These are phyloP conservation scores for Cyanoramphus novaezelandiae DNA, from an alignment of 2,113 vertebrate genomes.

Conservation along the genomic window DNA sequence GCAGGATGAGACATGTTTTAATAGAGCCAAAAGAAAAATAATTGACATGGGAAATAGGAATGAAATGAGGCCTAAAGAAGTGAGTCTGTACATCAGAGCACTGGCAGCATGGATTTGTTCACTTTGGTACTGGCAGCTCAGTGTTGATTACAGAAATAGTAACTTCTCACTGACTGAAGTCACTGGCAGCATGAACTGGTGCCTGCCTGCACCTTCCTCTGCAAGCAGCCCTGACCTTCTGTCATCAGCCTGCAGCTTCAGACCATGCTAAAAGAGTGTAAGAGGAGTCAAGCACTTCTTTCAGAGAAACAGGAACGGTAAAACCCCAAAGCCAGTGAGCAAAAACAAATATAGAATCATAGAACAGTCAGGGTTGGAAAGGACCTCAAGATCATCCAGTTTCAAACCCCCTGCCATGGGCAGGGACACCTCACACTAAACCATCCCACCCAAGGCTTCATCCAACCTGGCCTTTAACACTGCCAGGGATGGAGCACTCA, in stretches of 20 bases:
- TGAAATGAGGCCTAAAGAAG: background rate
- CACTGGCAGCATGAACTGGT: background rate
- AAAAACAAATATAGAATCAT: background rate
- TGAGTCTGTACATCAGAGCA: rapidly evolving
- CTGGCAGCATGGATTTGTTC: background rate
- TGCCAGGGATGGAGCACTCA: too few relatives aligned
- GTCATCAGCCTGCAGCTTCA: background rate
- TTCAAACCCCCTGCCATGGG: too few relatives aligned
- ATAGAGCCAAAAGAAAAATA: background rate
- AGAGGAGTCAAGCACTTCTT: background rate
- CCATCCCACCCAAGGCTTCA: too few relatives aligned
- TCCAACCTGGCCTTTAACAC: too few relatives aligned
- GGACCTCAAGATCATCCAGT: too few relatives aligned
- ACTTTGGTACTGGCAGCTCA: background rate
- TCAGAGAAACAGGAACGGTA: background rate
- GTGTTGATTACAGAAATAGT: background rate
- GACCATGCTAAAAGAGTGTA: rapidly evolving
- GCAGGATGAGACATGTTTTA: background rate
- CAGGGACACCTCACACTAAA: too few relatives aligned
- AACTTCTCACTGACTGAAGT: background rate
- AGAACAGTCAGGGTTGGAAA: too few relatives aligned
- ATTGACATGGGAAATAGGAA: background rate
- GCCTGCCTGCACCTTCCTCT: background rate
- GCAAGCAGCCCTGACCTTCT: background rate
- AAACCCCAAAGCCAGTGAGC: background rate